Conservation (phyloP, 2,797 vertebrate species). For the Telmatherina bonti region DNA sequence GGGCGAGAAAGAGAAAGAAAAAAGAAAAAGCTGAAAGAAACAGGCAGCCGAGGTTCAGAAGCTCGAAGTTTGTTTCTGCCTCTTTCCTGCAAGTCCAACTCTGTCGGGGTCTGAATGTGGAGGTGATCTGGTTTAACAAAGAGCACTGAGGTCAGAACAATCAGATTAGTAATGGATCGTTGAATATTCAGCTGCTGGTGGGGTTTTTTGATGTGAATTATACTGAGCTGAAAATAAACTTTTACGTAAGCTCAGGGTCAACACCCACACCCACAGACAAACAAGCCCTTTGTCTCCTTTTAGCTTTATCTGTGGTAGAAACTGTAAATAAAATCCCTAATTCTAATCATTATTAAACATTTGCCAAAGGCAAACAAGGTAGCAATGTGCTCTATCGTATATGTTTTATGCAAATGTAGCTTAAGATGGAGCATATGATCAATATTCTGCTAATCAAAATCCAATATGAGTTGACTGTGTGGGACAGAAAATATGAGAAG, state of each 20-base stretch:
- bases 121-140: too few species aligned
- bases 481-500: conserved; percentile 1
- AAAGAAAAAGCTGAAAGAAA: conserved; percentile 20
- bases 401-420: conserved; percentile 38
- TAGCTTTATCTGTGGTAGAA: conserved; percentile 12
- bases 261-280: conserved; percentile 14
- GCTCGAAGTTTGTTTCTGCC: too few species aligned
- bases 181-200: not conserved
- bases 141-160: conserved; percentile 10
- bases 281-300: conserved; percentile 3
- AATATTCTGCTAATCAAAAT: conserved; percentile 26
- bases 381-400: not conserved
- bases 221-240: conserved; percentile 25
- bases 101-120: too few species aligned
- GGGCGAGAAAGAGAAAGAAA: not conserved
- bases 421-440: not conserved
- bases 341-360: conserved; percentile 13
- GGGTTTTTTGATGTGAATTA: not conserved
- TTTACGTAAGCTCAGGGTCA: conserved; percentile 30
- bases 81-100: too few species aligned
- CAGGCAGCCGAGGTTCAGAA: too few species aligned
- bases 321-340: conserved; percentile 19
- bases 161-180: conserved; percentile 22
- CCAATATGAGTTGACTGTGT: conserved; percentile 12
- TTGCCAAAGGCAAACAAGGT: conserved; percentile 23